A percentile compares a stretch with the other conserved stretches of the same genome.
phyloP scores from a whole-genome alignment of 2,888 invertebrate genomes.

The Eupeodes luniger region DNA sequence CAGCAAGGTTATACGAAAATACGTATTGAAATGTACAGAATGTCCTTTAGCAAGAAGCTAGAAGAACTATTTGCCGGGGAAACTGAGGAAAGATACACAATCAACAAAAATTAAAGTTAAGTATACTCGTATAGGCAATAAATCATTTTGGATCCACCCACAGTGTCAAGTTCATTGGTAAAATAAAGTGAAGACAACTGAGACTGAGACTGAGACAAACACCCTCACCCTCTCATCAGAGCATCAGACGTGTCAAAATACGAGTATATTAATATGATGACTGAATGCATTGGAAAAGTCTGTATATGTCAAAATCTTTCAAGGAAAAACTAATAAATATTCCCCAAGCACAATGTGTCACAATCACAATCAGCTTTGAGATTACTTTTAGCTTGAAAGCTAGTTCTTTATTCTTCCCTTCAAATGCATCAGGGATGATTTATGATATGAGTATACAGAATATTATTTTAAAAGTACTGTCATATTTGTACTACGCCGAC shows the following conservation, averaged over 20 bases:
- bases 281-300: slow-evolving; percentile 57
- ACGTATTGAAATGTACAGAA: not conserved
- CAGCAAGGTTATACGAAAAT: too few species aligned
- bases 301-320: slow-evolving; percentile 52
- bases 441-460: slow-evolving; percentile 27
- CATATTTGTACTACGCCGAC: slow-evolving; percentile 16
- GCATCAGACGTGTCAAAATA: slow-evolving; percentile 51
- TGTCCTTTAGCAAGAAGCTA: slow-evolving; percentile 6
- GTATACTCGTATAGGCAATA: slow-evolving; percentile 23
- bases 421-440: slow-evolving; percentile 52
- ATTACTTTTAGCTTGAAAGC: slow-evolving; percentile 35
- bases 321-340: slow-evolving; percentile 64
- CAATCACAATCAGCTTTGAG: slow-evolving; percentile 35
- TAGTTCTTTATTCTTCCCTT: slow-evolving; percentile 28
- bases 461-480: slow-evolving; percentile 41
- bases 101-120: slow-evolving; percentile 9
- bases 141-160: slow-evolving; percentile 66
- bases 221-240: slow-evolving; percentile 40
- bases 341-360: slow-evolving; percentile 51
- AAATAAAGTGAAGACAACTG: slow-evolving; percentile 11
- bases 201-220: not conserved
- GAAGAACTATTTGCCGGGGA: slow-evolving; percentile 22
- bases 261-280: slow-evolving; percentile 60
- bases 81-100: slow-evolving; percentile 1
- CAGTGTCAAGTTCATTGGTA: slow-evolving; percentile 60